Base-by-base conservation (phyloP, 2,888 invertebrate genomes). In the Drosophila sordidula region DNA sequence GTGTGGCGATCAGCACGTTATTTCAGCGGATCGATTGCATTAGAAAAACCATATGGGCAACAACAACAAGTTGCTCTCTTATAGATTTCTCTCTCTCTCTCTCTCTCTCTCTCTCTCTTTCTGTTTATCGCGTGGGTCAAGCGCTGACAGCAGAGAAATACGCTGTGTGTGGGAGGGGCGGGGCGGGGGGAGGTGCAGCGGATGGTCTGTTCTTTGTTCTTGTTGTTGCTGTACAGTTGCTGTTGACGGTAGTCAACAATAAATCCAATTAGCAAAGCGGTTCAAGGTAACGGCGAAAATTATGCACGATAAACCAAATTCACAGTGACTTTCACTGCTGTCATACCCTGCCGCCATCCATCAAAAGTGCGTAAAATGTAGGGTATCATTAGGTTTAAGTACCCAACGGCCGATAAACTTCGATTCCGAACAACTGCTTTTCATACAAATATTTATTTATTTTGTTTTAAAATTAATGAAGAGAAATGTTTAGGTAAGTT, bases 211-310 rank as follows among this genome's bases (percentile, higher is more conserved):
- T 49, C 42, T 36, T 9, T 18, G 34, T 36, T 39, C 41, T 42
- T 56, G 22, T 42, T 70, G 14, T 57, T 59, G 56, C 4, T 26
- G 26, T 29, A 9, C 3, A 8, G 29, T 3, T 64, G 59, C 64
- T 41, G 70, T 56, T 78, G 81, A 78, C 85, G 87, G 82, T 87
- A 83, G 82, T 83, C 82, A 83, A 81, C 87, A 84, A 84, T 84
- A 83, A 85, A 83, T 83, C 83, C 87, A 83, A 83, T 83, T 83
- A 83, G 85, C 59, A 61, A 74, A 64, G 63, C 83, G 56, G 77
- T 86, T 76, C 80, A 81, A 86, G 86, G 86, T 82, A 65, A 76
- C 25, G 67, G 55, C 67, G 56, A 68, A 68, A 78, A 80, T 75
- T 72, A 75, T 78, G 72, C 78, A 70, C 71, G 70, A 84, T 81